Conservation (phyloP, 92 coral and sea anemone species). For the Pocillopora grandis region DNA sequence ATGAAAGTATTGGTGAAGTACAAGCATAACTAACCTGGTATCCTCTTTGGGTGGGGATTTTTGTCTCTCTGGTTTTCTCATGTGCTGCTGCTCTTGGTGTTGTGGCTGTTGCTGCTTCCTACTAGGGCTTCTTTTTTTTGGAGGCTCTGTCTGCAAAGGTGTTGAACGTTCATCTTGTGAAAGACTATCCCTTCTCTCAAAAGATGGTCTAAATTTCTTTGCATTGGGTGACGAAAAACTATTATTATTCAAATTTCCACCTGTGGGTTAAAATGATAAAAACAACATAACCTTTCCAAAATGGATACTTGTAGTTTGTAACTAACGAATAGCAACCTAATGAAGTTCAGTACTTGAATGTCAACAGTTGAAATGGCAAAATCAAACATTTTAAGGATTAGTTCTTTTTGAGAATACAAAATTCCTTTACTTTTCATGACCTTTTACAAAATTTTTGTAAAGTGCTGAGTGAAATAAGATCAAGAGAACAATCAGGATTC, state of each 20-base stretch:
- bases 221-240: conserved; percentile 36
- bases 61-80: conserved; percentile 7
- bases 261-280: conserved; percentile 10
- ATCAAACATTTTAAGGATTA: too few relatives aligned
- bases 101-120: conserved; percentile 24
- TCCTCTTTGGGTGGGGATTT: conserved; percentile 22
- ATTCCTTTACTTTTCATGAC: too few relatives aligned
- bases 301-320: too few relatives aligned
- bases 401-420: too few relatives aligned
- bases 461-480: too few relatives aligned
- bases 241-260: conserved; percentile 56
- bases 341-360: too few relatives aligned
- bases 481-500: too few relatives aligned
- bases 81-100: conserved; percentile 18
- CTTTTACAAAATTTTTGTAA: too few relatives aligned
- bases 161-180: conserved; percentile 15
- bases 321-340: too few relatives aligned
- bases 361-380: too few relatives aligned
- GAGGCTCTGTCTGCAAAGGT: conserved; percentile 6
- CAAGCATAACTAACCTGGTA: conserved; percentile 29
- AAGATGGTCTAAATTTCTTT: conserved; percentile 73
- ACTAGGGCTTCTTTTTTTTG: neutral
- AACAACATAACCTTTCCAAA: neutral
- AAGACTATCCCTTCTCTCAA: conserved; percentile 48
- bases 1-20: too few relatives aligned